phyloP scores from a whole-genome alignment of 92 coral and sea anemone species.

The Phenganax stokvisi region DNA sequence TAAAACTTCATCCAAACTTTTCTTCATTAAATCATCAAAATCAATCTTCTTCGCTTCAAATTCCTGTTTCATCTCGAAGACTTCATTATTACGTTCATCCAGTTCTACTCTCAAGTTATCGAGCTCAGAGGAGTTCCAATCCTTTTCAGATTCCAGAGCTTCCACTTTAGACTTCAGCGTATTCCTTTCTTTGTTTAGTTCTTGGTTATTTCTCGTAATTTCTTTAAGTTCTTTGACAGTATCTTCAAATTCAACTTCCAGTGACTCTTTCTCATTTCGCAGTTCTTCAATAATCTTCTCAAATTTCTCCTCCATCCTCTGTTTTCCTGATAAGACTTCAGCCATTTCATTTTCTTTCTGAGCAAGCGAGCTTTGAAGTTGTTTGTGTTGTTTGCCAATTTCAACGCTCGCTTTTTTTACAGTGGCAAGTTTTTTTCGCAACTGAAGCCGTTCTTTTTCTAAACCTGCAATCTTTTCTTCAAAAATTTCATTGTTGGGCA shows the following conservation, averaged over 20 bases:
- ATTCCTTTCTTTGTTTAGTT: conserved; percentile 30
- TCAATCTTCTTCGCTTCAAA: conserved; percentile 15
- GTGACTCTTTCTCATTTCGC: conserved; percentile 53
- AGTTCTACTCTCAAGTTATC: conserved; percentile 60
- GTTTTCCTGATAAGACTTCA: conserved; percentile 39
- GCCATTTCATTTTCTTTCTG: conserved; percentile 20
- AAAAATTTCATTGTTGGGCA: background rate
- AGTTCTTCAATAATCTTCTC: conserved; percentile 57
- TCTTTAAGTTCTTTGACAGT: conserved; percentile 34
- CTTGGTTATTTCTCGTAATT: conserved; percentile 39
- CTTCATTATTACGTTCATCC: conserved; percentile 47
- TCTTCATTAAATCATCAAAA: conserved; percentile 35
- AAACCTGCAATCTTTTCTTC: conserved; percentile 31
- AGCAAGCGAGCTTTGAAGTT: conserved; percentile 10
- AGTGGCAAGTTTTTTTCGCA: conserved; percentile 23
- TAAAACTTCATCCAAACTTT: conserved; percentile 51
- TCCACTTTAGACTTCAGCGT: conserved; percentile 41
- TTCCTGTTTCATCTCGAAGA: conserved; percentile 11
- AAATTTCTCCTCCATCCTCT: conserved; percentile 61
- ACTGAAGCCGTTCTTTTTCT: conserved; percentile 32
- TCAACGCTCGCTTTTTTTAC: conserved; percentile 39
- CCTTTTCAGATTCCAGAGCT: conserved; percentile 51
- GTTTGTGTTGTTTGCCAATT: conserved; percentile 32
- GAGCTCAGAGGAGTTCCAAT: conserved; percentile 62
- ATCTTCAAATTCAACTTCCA: conserved; percentile 54